phyloP scores from a whole-genome alignment of 2,113 vertebrate species.

The Amazona vittata region DNA sequence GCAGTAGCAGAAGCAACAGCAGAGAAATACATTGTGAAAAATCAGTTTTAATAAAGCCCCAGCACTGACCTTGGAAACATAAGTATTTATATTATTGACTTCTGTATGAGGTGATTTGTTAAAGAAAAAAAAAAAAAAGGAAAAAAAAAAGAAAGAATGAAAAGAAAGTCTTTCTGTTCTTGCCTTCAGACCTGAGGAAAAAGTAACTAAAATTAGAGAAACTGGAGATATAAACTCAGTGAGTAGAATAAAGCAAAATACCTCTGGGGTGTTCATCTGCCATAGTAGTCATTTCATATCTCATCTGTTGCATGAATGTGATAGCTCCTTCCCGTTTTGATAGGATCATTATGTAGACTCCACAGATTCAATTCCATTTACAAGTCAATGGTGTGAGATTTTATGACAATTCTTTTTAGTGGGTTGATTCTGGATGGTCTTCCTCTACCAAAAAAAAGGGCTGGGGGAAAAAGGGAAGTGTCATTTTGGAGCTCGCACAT shows the following conservation, averaged over 20 bases:
- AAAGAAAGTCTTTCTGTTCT: constrained; percentile 54
- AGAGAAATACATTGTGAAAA: constrained; percentile 75
- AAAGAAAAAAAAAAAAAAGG: neutral
- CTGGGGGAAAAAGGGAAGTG: neutral
- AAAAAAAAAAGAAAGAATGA: neutral
- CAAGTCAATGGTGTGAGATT: constrained; percentile 84
- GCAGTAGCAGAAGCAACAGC: constrained; percentile 25
- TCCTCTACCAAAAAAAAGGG: neutral
- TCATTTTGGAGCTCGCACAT: neutral
- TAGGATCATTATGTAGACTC: constrained; percentile 79
- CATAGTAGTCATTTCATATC: constrained; percentile 75
- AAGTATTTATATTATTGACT: constrained; percentile 79
- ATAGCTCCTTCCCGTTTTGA: constrained; percentile 73
- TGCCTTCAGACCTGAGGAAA: constrained; percentile 76
- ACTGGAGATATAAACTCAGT: constrained; percentile 74
- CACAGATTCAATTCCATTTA: constrained; percentile 82
- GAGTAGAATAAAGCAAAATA: constrained; percentile 79
- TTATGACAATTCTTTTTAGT: constrained; percentile 77
- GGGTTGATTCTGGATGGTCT: constrained; percentile 71
- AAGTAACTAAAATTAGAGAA: constrained; percentile 80
- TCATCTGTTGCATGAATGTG: constrained; percentile 80
- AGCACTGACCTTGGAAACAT: constrained; percentile 72
- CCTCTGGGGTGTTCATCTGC: constrained; percentile 81
- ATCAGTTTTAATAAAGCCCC: constrained; percentile 81
- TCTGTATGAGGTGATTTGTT: constrained; percentile 74